Conservation (phyloP, 2,888 invertebrate species). For the Aspidapion aeneum region DNA sequence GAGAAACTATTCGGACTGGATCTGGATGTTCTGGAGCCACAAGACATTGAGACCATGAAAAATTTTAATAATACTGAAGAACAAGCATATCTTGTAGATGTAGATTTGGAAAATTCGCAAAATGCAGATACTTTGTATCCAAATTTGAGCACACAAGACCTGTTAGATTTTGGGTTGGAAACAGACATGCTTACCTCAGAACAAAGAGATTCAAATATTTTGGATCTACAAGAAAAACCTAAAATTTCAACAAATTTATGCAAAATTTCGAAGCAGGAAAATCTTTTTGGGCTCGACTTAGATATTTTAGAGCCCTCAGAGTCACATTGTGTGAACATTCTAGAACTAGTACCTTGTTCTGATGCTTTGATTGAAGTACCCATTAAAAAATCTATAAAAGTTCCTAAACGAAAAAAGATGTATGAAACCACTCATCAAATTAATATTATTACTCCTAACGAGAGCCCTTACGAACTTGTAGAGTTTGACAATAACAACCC, state of each 20-base stretch:
- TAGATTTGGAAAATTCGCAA: too few species aligned
- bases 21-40: slow-evolving; percentile 37
- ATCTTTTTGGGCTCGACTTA: slow-evolving; percentile 40
- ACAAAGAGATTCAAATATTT: too few species aligned
- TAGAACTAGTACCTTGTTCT: slow-evolving; percentile 43
- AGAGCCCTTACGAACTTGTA: slow-evolving; percentile 25
- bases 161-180: too few species aligned
- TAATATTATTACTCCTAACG: slow-evolving; percentile 22
- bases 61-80: too few species aligned
- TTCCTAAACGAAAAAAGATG: slow-evolving; percentile 36
- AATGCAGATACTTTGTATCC: too few species aligned
- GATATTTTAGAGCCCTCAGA: slow-evolving; percentile 36
- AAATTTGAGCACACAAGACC: too few species aligned
- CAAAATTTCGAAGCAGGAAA: too few species aligned
- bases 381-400: slow-evolving; percentile 40
- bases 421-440: slow-evolving; percentile 43
- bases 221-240: too few species aligned
- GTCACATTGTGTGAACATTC: slow-evolving; percentile 39
- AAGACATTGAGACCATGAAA: too few species aligned
- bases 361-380: slow-evolving; percentile 47
- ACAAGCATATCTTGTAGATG: too few species aligned
- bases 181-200: too few species aligned
- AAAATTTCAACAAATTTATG: too few species aligned
- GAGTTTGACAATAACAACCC: slow-evolving; percentile 23
- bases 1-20: slow-evolving; percentile 40